These are phyloP conservation scores for Pachyrhynchus sulphureomaculatus DNA, from an alignment of 1,140 invertebrate genomes.

Conservation along the genomic window DNA sequence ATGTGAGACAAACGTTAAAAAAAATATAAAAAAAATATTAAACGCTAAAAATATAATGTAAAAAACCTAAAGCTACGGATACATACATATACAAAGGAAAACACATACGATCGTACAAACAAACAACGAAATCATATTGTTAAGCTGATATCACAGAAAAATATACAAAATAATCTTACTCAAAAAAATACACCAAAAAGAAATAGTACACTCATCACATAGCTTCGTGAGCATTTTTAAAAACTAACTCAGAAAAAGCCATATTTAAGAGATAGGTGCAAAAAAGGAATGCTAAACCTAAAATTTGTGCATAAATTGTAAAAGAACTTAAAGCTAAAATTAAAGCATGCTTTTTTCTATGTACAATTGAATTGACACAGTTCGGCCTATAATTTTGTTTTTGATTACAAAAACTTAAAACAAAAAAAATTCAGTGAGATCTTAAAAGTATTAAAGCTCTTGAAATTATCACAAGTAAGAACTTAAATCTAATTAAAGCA, in stretches of 20 bases:
- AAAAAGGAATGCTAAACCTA: constrained; percentile 29
- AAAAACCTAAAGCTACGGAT: background rate
- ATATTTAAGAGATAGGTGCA: constrained; percentile 27
- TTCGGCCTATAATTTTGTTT: constrained; percentile 42
- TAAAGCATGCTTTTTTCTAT: constrained; percentile 42
- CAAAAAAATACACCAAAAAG: constrained; percentile 19
- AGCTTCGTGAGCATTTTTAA: constrained; percentile 39
- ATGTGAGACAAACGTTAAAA: background rate
- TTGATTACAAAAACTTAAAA: constrained; percentile 1
- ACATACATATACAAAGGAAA: background rate
- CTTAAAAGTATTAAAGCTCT: constrained; percentile 36
- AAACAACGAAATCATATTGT: constrained; percentile 40
- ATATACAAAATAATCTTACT: constrained; percentile 31
- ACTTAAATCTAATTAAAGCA: constrained; percentile 32
- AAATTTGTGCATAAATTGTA: constrained; percentile 24
- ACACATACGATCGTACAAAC: constrained; percentile 19
- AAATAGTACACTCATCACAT: constrained; percentile 38
- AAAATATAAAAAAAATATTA: background rate
- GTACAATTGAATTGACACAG: constrained; percentile 46
- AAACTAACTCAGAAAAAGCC: constrained; percentile 35
- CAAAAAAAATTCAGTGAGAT: constrained; percentile 2
- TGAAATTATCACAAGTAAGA: constrained; percentile 17
- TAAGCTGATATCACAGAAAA: constrained; percentile 46
- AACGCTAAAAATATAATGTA: background rate
- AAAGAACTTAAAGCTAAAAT: constrained; percentile 24